Evolutionary conservation across 2,797 vertebrate species (phyloP).

Genomic region (Podargus strigoides): DNA sequence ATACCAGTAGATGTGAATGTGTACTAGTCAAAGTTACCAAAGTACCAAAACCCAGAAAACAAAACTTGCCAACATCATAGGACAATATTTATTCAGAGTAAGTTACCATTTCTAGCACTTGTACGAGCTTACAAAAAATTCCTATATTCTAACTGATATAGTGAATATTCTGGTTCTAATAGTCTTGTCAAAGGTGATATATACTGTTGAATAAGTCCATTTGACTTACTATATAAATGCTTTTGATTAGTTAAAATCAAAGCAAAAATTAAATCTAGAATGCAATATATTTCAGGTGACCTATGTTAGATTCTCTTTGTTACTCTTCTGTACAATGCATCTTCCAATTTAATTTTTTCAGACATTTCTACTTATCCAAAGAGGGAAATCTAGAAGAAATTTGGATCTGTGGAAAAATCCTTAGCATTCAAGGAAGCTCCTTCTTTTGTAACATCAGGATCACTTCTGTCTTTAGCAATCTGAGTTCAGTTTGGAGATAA

Average conservation of each 20-base stretch:
- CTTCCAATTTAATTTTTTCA: not conserved
- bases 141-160: not conserved
- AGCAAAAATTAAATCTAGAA: not conserved
- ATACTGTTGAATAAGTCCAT: not conserved
- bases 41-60: not conserved
- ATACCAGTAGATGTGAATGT: not conserved
- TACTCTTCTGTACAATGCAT: not conserved
- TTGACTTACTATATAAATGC: not conserved
- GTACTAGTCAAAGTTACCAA: not conserved
- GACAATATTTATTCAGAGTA: not conserved
- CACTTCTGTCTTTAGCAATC: not conserved
- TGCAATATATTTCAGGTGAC: not conserved
- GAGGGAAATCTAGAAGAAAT: not conserved
- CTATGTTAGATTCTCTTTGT: not conserved
- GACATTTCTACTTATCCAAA: not conserved
- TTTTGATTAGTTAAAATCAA: not conserved
- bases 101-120: not conserved
- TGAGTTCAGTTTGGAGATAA: not conserved
- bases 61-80: not conserved
- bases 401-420: not conserved
- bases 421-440: not conserved
- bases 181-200: not conserved
- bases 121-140: not conserved
- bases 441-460: not conserved
- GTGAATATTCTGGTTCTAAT: not conserved